Percentiles rank a stretch among this genome's conserved stretches.
Conservation (phyloP, 2,888 invertebrate species). For the Monoplex corrugatus region DNA sequence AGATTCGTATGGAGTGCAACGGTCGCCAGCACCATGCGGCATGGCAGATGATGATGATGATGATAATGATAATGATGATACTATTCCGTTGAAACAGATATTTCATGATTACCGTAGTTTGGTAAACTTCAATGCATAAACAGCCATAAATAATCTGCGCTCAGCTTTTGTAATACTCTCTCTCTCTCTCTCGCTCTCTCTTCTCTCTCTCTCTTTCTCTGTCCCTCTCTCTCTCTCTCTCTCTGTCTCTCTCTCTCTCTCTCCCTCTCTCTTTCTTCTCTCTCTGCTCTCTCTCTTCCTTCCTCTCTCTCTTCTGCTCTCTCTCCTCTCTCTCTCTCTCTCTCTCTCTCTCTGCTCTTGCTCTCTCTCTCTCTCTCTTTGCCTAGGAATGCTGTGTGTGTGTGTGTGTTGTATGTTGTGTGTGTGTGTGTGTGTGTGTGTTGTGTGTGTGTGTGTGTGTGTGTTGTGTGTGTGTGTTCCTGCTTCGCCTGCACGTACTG, state of each 20-base stretch:
- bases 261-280: background rate
- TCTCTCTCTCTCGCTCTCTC: background rate
- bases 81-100: too few species aligned
- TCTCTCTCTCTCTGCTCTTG: background rate
- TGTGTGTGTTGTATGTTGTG: slow-evolving; percentile 4
- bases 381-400: background rate
- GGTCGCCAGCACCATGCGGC: too few species aligned
- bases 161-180: too few species aligned
- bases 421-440: background rate
- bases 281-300: background rate
- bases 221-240: background rate
- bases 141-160: too few species aligned
- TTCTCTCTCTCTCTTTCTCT: background rate
- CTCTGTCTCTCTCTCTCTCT: background rate
- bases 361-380: background rate
- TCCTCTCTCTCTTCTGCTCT: background rate
- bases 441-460: background rate
- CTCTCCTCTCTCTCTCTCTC: background rate
- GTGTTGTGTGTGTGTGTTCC: background rate
- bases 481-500: too few species aligned
- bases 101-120: too few species aligned
- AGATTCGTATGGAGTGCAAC: too few species aligned
- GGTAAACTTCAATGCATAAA: too few species aligned
- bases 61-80: too few species aligned
- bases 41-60: too few species aligned